Conservation (phyloP, 2,797 vertebrate species). For the Parauchenoglanis punctatus region DNA sequence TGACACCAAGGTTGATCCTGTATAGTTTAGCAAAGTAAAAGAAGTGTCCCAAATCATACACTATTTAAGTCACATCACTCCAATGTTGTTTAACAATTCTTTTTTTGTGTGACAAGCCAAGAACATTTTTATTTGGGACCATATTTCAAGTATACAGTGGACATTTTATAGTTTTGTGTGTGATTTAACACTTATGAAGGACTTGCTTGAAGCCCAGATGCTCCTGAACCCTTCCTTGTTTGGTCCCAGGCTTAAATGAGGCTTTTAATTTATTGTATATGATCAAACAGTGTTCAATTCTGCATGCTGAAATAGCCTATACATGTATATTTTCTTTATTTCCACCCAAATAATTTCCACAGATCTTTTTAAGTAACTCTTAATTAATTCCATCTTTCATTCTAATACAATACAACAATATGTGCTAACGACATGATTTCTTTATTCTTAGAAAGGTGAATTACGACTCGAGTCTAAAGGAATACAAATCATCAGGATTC, state of each 20-base stretch:
- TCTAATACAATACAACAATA: not conserved
- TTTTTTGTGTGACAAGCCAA: not conserved
- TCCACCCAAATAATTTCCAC: not conserved
- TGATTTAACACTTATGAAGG: too few relatives aligned
- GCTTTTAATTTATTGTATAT: not conserved
- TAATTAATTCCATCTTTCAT: not conserved
- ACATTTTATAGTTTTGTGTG: not conserved
- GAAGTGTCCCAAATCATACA: not conserved
- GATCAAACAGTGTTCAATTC: not conserved
- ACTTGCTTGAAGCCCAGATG: not conserved
- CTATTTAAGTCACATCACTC: not conserved
- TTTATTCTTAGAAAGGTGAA: not conserved
- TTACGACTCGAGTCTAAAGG: not conserved
- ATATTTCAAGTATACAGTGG: not conserved
- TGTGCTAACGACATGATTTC: not conserved
- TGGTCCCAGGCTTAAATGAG: not conserved
- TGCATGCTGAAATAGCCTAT: not conserved
- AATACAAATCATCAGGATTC: not conserved
- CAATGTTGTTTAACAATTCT: not conserved
- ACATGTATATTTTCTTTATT: not conserved
- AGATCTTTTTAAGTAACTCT: not conserved
- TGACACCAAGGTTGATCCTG: not conserved
- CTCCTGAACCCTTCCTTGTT: not conserved
- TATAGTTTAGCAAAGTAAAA: not conserved
- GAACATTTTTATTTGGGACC: not conserved